Evolutionary conservation across 1,140 invertebrate species (phyloP).

Genomic region (Calycopis cecrops): DNA sequence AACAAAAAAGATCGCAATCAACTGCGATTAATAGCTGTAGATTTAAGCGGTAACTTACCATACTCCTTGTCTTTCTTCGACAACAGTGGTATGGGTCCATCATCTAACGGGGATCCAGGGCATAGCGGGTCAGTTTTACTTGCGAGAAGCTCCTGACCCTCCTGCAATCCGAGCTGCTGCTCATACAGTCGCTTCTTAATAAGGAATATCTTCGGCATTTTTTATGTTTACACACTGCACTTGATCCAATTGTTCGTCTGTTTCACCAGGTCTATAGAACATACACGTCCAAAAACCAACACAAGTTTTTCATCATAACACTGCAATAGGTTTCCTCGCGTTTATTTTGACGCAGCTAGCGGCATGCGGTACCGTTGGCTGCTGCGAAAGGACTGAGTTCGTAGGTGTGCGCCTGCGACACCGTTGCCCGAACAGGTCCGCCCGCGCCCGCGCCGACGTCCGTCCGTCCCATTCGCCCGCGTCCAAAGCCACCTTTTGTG

Average conservation of each 20-base stretch:
- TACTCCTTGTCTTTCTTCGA: constrained; percentile 75
- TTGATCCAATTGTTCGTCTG: constrained; percentile 51
- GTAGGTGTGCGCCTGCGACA: constrained; percentile 59
- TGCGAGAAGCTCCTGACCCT: constrained; percentile 82
- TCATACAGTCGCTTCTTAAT: constrained; percentile 91
- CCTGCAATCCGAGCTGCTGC: constrained; percentile 88
- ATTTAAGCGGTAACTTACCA: constrained; percentile 43
- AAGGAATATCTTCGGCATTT: constrained; percentile 93
- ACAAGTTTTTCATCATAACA: constrained; percentile 67
- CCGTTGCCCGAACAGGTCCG: constrained; percentile 73
- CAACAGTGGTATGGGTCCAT: constrained; percentile 77
- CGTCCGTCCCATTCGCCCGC: constrained; percentile 31
- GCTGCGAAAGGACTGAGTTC: constrained; percentile 66
- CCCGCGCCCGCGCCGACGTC: constrained; percentile 56
- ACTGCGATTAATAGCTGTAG: constrained; percentile 30
- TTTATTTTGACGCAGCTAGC: constrained; percentile 61
- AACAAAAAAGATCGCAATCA: constrained; percentile 26
- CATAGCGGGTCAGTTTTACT: constrained; percentile 73
- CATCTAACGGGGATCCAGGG: constrained; percentile 69
- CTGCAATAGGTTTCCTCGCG: constrained; percentile 61
- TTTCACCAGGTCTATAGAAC: constrained; percentile 51
- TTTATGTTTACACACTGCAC: constrained; percentile 61
- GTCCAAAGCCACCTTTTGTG: constrained; percentile 26
- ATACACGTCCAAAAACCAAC: constrained; percentile 44
- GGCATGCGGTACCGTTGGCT: constrained; percentile 69